Conservation (phyloP, 2,888 invertebrate species). For the Polyommatus iphigenia region DNA sequence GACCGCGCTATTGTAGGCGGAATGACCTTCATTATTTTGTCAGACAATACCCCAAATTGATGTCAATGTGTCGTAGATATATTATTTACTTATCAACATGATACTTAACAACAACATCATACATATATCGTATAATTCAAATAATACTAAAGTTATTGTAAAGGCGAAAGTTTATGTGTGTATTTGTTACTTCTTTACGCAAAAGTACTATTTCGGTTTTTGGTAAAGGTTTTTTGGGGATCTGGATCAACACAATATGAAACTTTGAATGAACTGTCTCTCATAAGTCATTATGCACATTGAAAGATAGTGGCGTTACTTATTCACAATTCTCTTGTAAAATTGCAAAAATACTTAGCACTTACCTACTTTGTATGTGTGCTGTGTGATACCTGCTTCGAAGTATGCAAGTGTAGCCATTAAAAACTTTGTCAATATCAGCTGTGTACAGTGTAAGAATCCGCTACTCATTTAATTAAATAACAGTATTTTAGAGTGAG, state of each 20-base stretch:
- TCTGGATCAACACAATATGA: no score
- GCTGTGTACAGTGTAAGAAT: not conserved
- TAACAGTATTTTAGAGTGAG: not conserved
- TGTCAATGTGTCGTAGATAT: not conserved
- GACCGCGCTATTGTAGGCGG: not conserved
- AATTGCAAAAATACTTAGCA: not conserved
- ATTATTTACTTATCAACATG: not conserved
- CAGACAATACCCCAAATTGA: constrained; percentile 6
- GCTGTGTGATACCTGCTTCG: not conserved
- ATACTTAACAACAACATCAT: no score
- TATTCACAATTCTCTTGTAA: not conserved
- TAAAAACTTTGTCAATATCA: constrained; percentile 5
- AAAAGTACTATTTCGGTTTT: no score
- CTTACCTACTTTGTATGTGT: not conserved
- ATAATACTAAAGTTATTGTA: no score
- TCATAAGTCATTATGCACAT: no score
- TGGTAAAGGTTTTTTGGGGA: no score
- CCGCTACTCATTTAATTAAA: constrained; percentile 2
- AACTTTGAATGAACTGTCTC: no score
- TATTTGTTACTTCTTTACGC: no score
- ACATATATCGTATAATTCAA: no score
- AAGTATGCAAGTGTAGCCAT: not conserved
- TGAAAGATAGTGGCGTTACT: no score
- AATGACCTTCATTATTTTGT: constrained; percentile 27
- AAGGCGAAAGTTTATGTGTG: no score